Evolutionary conservation across 1,140 invertebrate species (phyloP).

Genomic region (Brachystomella parvula): DNA sequence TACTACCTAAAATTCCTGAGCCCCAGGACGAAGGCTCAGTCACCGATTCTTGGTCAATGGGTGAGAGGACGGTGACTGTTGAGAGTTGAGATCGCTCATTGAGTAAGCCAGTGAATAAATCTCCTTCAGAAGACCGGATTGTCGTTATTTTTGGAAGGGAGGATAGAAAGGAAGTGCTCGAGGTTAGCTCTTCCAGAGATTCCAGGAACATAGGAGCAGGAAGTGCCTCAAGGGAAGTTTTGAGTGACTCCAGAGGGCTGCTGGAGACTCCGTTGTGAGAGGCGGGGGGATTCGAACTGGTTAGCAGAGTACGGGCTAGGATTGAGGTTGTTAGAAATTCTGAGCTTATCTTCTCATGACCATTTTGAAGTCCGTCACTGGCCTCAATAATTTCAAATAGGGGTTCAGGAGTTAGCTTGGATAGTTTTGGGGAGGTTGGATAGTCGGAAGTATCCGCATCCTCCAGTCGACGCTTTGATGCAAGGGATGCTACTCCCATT

Average conservation of each 20-base stretch:
- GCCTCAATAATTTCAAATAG: slow-evolving; percentile 11
- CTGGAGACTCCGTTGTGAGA: not conserved
- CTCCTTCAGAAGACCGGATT: slow-evolving; percentile 20
- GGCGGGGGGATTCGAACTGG: not conserved
- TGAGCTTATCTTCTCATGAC: slow-evolving; percentile 26
- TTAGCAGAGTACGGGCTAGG: slow-evolving; percentile 33
- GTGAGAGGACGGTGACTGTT: slow-evolving; percentile 30
- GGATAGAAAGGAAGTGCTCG: slow-evolving; percentile 10
- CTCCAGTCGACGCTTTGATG: slow-evolving; percentile 32
- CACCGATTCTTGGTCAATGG: slow-evolving; percentile 26
- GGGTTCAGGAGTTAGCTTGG: slow-evolving; percentile 5
- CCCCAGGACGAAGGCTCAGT: not conserved
- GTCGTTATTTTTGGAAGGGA: slow-evolving; percentile 23
- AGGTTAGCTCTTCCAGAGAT: slow-evolving; percentile 2
- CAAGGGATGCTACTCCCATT: slow-evolving; percentile 36
- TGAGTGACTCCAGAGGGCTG: slow-evolving; percentile 28
- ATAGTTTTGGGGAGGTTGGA: slow-evolving; percentile 8
- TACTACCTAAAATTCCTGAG: not conserved
- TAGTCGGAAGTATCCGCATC: slow-evolving; percentile 13
- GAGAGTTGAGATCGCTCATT: slow-evolving; percentile 19
- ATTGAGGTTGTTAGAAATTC: slow-evolving; percentile 37
- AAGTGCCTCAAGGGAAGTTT: slow-evolving; percentile 32
- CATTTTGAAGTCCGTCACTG: slow-evolving; percentile 11
- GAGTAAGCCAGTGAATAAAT: not conserved
- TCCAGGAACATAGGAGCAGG: slow-evolving; percentile 12